Percentiles rank a stretch among this genome's conserved stretches.
Evolutionary conservation across 2,113 vertebrate genomes (phyloP).

Genomic region (Tychaedon coryphoeus): DNA sequence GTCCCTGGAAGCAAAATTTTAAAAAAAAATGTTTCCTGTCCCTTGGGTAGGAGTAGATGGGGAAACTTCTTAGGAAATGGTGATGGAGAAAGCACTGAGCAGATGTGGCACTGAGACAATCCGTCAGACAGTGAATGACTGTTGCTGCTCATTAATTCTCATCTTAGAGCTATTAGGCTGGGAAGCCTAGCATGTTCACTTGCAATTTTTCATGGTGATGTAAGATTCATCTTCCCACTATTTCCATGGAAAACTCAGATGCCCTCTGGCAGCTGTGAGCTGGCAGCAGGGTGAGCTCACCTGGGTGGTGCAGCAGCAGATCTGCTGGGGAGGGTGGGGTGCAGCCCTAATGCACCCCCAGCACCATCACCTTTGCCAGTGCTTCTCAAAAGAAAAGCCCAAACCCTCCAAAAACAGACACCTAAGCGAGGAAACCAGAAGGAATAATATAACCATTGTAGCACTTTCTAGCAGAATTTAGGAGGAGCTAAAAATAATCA

Average conservation of each 20-base stretch:
- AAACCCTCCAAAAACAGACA: not conserved
- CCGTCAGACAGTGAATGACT: rapidly evolving
- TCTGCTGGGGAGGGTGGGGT: rapidly evolving
- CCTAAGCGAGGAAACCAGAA: not conserved
- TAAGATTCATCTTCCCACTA: not conserved
- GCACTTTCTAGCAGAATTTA: not conserved
- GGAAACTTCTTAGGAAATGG: not conserved
- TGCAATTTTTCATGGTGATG: not conserved
- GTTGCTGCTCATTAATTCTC: not conserved
- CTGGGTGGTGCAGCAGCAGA: not conserved
- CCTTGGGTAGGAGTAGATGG: not conserved
- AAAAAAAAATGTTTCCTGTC: not conserved
- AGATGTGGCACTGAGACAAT: not conserved
- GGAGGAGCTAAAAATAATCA: not conserved
- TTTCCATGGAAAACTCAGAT: not conserved
- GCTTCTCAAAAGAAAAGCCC: not conserved
- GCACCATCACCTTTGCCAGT: not conserved
- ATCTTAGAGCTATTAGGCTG: not conserved
- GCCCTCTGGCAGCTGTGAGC: not conserved
- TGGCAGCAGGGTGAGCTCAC: not conserved
- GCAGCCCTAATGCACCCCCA: not conserved
- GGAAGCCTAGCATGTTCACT: not conserved
- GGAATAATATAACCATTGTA: not conserved
- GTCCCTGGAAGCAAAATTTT: not conserved
- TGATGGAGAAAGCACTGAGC: not conserved